Conservation (phyloP, 2,797 vertebrate species). For the Ctenochaetus hawaiiensis region DNA sequence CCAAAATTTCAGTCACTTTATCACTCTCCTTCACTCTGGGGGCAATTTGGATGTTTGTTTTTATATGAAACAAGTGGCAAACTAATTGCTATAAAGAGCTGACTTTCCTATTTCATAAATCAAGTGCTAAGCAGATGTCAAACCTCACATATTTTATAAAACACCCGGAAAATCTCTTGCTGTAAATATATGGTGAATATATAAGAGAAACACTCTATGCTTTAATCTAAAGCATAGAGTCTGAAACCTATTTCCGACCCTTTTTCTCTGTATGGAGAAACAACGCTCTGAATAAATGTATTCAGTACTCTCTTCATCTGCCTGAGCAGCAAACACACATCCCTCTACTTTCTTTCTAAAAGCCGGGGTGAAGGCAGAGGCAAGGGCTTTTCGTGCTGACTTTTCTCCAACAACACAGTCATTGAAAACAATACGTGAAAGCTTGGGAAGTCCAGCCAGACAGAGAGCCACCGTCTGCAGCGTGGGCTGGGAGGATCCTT, state of each 20-base stretch:
- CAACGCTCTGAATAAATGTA: constrained; percentile 36
- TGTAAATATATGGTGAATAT: constrained; percentile 8
- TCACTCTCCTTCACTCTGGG: constrained; percentile 6
- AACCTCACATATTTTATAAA: constrained; percentile 8
- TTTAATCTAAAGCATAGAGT: constrained; percentile 35
- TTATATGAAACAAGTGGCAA: constrained; percentile 9
- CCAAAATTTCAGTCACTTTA: constrained; percentile 41
- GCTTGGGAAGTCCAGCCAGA: constrained; percentile 43
- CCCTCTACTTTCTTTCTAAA: constrained; percentile 37
- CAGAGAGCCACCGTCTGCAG: constrained; percentile 38
- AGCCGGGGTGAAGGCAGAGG: constrained; percentile 43
- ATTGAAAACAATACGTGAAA: constrained; percentile 57
- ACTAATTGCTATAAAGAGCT: constrained; percentile 13
- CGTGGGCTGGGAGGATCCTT: constrained; percentile 13
- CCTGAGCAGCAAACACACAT: constrained; percentile 44
- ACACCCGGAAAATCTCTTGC: neutral
- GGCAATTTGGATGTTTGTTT: constrained; percentile 2
- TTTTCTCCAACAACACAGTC: constrained; percentile 44
- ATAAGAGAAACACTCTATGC: constrained; percentile 2
- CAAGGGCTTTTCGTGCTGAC: constrained; percentile 50
- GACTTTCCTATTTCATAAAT: constrained; percentile 14
- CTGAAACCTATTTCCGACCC: constrained; percentile 26
- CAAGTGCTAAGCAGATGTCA: constrained; percentile 12
- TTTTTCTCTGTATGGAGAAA: constrained; percentile 25
- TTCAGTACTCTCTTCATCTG: constrained; percentile 15